A percentile compares a stretch with the other conserved stretches of the same genome.
phyloP scores from a whole-genome alignment of 2,113 vertebrate species.

The Equus przewalskii region DNA sequence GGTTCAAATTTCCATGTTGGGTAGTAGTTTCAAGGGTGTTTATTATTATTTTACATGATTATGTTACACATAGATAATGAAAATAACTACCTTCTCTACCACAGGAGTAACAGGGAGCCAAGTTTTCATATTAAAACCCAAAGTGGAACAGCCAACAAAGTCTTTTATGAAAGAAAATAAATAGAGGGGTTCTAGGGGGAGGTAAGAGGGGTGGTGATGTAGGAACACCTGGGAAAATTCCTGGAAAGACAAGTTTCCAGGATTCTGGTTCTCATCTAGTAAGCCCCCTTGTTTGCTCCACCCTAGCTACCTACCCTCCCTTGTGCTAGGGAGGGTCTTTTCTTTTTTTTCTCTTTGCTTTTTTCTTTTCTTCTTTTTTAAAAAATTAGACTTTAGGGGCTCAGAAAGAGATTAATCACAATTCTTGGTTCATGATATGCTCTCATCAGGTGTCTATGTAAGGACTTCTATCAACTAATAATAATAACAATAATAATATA shows the following conservation, averaged over 20 bases:
- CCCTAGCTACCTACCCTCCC: not conserved
- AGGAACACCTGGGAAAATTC: not conserved
- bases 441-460: not conserved
- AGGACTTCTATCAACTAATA: not conserved
- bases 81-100: not conserved
- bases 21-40: not conserved
- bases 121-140: not conserved
- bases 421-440: not conserved
- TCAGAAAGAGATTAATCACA: not conserved
- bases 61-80: not conserved
- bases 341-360: not conserved
- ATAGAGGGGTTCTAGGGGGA: not conserved
- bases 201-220: not conserved
- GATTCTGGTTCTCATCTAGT: not conserved
- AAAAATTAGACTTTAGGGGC: not conserved
- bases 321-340: not conserved
- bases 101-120: not conserved
- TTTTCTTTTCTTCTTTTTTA: not conserved
- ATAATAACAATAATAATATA: not conserved
- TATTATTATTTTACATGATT: not conserved
- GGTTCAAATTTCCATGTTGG: not conserved
- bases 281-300: not conserved
- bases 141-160: not conserved
- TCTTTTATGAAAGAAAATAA: not conserved
- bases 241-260: not conserved